Evolutionary conservation across 2,888 invertebrate genomes (phyloP).

Genomic region (Dasysyrphus tricinctus): DNA sequence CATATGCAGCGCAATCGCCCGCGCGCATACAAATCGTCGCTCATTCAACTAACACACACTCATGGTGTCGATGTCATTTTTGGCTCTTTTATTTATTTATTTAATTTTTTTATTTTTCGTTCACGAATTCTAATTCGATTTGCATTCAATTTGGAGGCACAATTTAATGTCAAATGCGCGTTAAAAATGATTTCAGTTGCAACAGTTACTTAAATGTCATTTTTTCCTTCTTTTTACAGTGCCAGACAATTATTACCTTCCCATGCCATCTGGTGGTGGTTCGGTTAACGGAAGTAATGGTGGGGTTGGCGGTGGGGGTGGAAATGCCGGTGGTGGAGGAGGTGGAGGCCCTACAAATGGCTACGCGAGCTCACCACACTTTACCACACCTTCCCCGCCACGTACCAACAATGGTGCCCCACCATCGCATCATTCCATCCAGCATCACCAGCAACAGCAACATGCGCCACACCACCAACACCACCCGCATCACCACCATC

Average conservation of each 20-base stretch:
- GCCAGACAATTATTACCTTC: slow-evolving; percentile 85
- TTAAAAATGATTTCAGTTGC: slow-evolving; percentile 36
- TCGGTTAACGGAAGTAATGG: slow-evolving; percentile 77
- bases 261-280: slow-evolving; percentile 78
- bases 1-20: slow-evolving; percentile 54
- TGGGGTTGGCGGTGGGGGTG: slow-evolving; percentile 76
- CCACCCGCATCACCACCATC: slow-evolving; percentile 79
- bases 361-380: slow-evolving; percentile 80
- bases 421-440: slow-evolving; percentile 83
- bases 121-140: slow-evolving; percentile 67
- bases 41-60: slow-evolving; percentile 46
- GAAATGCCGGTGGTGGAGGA: slow-evolving; percentile 75
- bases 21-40: slow-evolving; percentile 53
- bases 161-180: slow-evolving; percentile 68
- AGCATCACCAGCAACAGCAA: slow-evolving; percentile 83
- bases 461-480: slow-evolving; percentile 83
- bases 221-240: slow-evolving; percentile 83
- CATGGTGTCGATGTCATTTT: slow-evolving; percentile 39
- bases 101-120: neutral
- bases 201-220: neutral
- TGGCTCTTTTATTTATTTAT: slow-evolving; percentile 5
- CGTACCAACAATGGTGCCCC: slow-evolving; percentile 78
- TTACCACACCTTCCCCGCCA: slow-evolving; percentile 83
- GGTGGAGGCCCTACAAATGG: slow-evolving; percentile 69
- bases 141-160: slow-evolving; percentile 48